Evolutionary conservation across 2,797 vertebrate species (phyloP), one percentile per base, ranked within the genome.

Genomic region (Pachyuromys duprasi): DNA sequence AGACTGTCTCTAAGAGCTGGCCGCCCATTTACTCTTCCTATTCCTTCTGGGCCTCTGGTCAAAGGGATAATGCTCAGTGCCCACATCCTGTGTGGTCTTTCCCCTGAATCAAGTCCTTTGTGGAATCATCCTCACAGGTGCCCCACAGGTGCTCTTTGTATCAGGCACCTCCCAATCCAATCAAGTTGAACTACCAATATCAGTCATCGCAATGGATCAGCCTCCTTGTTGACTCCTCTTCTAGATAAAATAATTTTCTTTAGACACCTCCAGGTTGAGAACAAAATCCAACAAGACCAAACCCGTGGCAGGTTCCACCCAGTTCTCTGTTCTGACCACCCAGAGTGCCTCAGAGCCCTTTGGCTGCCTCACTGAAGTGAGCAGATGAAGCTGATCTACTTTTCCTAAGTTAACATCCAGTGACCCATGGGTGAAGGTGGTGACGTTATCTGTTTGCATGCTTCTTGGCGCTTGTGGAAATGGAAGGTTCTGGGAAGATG

Each of bases 161-260:
- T n/a, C 14, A 11, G 84, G n/a, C n/a, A 42, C 55, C 70, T 87
- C 49, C 12, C 39, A 75, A 8, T 13, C 86, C 70, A 45, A n/a
- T 90, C 89, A 39, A 17, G 12, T 45, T n/a, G 53, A 72, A 42
- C 36, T 28, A 69, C 28, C 18, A 57, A 33, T 67, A 80, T 57
- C 53, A 80, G 20, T 53, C n/a, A 5, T 42, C 28, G 24, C 53
- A 31, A 14, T 55, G 36, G 55, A 22, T 9, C 31, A 53, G 6
- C 15, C 75, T 91, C 70, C 5, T 17, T 76, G 79, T 24, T 84
- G 17, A 76, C n/a, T 82, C 74, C 28, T 49, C 36, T 94, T 79
- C 86, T 92, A 45, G 86, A 69, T 79, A 24, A 67, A 57, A 80
- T 67, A 9, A 26, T 78, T 70, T 93, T 24, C 14, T 92, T 90